A percentile compares a stretch with the other conserved stretches of the same genome.
These are phyloP conservation scores for Parnassius glacialis DNA, from an alignment of 2,888 invertebrate species.

Conservation along the genomic window DNA sequence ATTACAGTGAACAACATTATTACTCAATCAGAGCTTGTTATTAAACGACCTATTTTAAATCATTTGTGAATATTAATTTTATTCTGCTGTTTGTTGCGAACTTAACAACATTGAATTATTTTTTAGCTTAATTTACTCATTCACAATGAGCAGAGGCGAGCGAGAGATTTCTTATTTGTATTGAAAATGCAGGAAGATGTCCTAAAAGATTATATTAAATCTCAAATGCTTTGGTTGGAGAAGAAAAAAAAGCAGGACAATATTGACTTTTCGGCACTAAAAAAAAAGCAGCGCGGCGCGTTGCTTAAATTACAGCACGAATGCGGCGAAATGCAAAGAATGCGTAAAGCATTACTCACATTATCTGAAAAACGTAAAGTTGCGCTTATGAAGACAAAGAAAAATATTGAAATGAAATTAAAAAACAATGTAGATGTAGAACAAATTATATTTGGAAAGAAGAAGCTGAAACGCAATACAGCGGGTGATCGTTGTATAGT, in stretches of 20 bases:
- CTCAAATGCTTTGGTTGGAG: slow-evolving; percentile 73
- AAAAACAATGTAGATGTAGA: slow-evolving; percentile 62
- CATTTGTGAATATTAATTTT: no score
- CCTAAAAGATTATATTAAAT: slow-evolving; percentile 72
- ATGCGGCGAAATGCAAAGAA: slow-evolving; percentile 84
- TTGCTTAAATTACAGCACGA: slow-evolving; percentile 84
- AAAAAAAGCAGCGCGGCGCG: slow-evolving; percentile 85
- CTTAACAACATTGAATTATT: slow-evolving; percentile 26
- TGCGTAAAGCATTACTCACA: slow-evolving; percentile 67
- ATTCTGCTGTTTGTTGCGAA: background rate
- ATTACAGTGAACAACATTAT: slow-evolving; percentile 3
- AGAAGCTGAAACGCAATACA: slow-evolving; percentile 56
- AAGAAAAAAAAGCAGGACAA: slow-evolving; percentile 73
- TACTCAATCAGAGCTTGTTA: background rate
- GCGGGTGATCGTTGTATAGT: slow-evolving; percentile 49
- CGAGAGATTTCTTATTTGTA: slow-evolving; percentile 69
- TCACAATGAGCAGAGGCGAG: slow-evolving; percentile 75
- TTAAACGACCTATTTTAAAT: no score
- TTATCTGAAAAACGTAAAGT: slow-evolving; percentile 68
- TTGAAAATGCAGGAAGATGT: slow-evolving; percentile 76
- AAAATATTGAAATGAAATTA: slow-evolving; percentile 66
- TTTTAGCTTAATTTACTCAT: slow-evolving; percentile 76
- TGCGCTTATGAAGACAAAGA: slow-evolving; percentile 70
- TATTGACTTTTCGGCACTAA: slow-evolving; percentile 75
- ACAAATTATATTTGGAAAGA: slow-evolving; percentile 61